These are phyloP conservation scores for Volucella inflata DNA, from an alignment of 2,888 invertebrate genomes.

Conservation along the genomic window DNA sequence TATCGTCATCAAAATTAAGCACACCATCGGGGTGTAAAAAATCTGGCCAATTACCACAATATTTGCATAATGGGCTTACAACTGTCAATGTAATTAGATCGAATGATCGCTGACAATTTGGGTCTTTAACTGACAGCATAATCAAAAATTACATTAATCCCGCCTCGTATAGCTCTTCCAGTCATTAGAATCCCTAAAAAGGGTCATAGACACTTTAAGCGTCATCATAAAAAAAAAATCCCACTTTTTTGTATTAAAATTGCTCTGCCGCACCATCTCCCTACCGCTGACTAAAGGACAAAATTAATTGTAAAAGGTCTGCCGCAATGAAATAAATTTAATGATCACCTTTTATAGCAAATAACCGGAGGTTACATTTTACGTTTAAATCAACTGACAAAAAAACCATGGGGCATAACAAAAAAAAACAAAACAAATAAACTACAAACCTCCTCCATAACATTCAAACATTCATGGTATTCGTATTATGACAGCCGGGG, in stretches of 20 bases:
- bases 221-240: conserved; percentile 39
- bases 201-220: conserved; percentile 34
- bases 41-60: background rate
- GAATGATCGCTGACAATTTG: conserved; percentile 2
- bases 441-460: conserved; percentile 23
- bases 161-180: background rate
- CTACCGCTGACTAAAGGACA: conserved; percentile 2
- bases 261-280: background rate
- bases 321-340: conserved; percentile 49
- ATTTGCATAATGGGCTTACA: conserved; percentile 10
- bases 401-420: no score
- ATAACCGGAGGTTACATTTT: conserved; percentile 43
- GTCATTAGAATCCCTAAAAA: conserved; percentile 36
- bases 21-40: no score
- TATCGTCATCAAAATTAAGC: no score
- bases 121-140: conserved; percentile 10
- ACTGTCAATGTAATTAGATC: conserved; percentile 17
- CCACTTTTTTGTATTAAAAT: conserved; percentile 34
- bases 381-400: conserved; percentile 35
- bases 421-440: no score
- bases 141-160: conserved; percentile 34
- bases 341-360: conserved; percentile 54
- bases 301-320: conserved; percentile 54
- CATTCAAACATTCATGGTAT: background rate
- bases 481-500: conserved; percentile 4